Evolutionary conservation across 2,888 invertebrate species (phyloP).

Genomic region (Aricia artaxerxes): DNA sequence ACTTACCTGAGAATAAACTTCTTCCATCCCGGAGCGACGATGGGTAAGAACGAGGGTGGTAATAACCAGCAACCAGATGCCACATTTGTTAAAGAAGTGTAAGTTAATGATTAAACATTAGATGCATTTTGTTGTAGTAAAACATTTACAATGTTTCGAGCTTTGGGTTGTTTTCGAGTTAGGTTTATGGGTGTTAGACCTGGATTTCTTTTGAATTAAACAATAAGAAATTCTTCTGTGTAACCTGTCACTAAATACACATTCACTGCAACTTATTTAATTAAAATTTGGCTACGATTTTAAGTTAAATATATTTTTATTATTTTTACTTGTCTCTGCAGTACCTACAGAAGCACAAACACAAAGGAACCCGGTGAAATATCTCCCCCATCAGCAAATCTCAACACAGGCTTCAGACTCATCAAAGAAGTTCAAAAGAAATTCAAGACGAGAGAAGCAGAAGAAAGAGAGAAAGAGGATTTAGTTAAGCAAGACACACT

Average conservation of each 20-base stretch:
- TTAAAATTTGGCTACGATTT: no score
- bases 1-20: constrained; percentile 99
- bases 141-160: not conserved
- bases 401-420: constrained; percentile 97
- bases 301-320: no score
- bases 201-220: no score
- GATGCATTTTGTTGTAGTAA: not conserved
- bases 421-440: constrained; percentile 99
- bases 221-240: no score
- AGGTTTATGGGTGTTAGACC: no score
- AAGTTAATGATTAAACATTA: constrained; percentile 60
- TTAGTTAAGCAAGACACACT: constrained; percentile 99
- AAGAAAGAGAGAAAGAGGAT: constrained; percentile 99
- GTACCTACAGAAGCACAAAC: constrained; percentile 98
- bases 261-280: no score
- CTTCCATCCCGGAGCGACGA: constrained; percentile 98
- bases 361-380: constrained; percentile 98
- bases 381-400: constrained; percentile 95
- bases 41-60: constrained; percentile 95
- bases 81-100: constrained; percentile 98
- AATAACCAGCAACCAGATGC: constrained; percentile 97
- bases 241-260: no score
- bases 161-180: no score
- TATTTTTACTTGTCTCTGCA: constrained; percentile 54
- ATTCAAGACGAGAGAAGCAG: constrained; percentile 98